Percentiles rank a stretch among this genome's conserved stretches.
Conservation (phyloP, 2,797 vertebrate species). For the Hydrolagus colliei region DNA sequence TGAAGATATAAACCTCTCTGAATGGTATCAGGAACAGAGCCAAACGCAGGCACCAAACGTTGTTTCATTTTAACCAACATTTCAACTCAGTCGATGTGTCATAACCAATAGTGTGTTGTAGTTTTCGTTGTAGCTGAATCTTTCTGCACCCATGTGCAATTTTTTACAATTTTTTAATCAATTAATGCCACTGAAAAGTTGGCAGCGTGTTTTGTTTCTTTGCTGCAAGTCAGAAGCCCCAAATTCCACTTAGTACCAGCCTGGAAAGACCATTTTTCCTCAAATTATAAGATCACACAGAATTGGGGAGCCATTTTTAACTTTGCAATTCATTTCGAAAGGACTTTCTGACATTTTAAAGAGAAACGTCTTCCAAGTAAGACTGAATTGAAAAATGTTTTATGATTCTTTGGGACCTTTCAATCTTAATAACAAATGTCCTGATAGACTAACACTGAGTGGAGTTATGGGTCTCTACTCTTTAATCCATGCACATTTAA, state of each 20-base stretch:
- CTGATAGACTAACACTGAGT: too few species aligned
- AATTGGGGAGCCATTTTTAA: too few species aligned
- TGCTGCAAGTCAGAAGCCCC: background rate
- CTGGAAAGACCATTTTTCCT: too few species aligned
- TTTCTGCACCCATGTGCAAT: background rate
- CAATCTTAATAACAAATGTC: too few species aligned
- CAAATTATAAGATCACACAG: too few species aligned
- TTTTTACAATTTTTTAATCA: background rate
- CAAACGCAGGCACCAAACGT: background rate
- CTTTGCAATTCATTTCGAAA: too few species aligned
- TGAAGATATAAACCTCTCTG: background rate
- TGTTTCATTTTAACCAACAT: background rate
- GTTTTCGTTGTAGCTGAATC: background rate
- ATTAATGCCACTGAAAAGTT: background rate
- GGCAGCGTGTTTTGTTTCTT: background rate
- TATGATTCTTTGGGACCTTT: too few species aligned
- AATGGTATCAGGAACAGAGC: background rate
- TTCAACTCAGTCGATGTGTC: background rate
- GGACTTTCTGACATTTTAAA: too few species aligned
- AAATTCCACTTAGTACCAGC: too few species aligned
- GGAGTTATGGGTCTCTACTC: background rate
- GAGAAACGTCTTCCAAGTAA: too few species aligned
- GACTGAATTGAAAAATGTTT: too few species aligned
- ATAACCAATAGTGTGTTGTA: background rate
- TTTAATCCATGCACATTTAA: background rate